Percentiles rank a stretch among this genome's conserved stretches.
Conservation (phyloP, 1,140 invertebrate genomes). For the Parasteatoda tepidariorum region DNA sequence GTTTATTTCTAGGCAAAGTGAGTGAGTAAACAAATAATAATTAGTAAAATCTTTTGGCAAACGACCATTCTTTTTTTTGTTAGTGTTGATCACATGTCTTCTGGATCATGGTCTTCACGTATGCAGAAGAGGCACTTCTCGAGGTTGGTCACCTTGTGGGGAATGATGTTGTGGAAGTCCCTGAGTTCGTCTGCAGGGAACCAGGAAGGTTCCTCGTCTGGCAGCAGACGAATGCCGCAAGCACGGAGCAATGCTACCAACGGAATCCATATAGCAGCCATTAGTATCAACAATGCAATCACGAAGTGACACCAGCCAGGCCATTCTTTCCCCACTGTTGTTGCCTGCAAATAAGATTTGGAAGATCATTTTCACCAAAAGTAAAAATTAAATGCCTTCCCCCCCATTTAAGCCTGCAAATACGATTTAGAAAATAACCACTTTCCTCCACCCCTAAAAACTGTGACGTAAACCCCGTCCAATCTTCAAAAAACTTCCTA, state of each 20-base stretch:
- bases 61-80: too few relatives aligned
- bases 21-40: too few relatives aligned
- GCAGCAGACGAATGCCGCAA: slow-evolving; percentile 82
- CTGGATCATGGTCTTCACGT: slow-evolving; percentile 73
- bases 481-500: too few relatives aligned
- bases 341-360: slow-evolving; percentile 74
- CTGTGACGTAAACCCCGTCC: too few relatives aligned
- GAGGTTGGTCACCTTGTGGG: slow-evolving; percentile 81
- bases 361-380: too few relatives aligned
- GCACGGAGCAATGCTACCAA: slow-evolving; percentile 80
- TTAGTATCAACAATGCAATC: slow-evolving; percentile 79
- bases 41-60: too few relatives aligned
- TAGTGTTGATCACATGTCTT: slow-evolving; percentile 36
- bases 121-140: slow-evolving; percentile 88
- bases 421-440: too few relatives aligned
- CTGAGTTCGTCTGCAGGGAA: slow-evolving; percentile 88
- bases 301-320: slow-evolving; percentile 82
- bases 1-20: too few relatives aligned
- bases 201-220: slow-evolving; percentile 92
- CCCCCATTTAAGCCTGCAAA: too few relatives aligned
- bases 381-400: too few relatives aligned
- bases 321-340: slow-evolving; percentile 81
- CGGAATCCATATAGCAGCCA: slow-evolving; percentile 90
- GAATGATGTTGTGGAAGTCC: slow-evolving; percentile 86
- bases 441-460: too few relatives aligned